A percentile compares a stretch with the other conserved stretches of the same genome.
These are phyloP conservation scores for Ophioninae sp. DNA, from an alignment of 2,888 invertebrate genomes.

Conservation along the genomic window DNA sequence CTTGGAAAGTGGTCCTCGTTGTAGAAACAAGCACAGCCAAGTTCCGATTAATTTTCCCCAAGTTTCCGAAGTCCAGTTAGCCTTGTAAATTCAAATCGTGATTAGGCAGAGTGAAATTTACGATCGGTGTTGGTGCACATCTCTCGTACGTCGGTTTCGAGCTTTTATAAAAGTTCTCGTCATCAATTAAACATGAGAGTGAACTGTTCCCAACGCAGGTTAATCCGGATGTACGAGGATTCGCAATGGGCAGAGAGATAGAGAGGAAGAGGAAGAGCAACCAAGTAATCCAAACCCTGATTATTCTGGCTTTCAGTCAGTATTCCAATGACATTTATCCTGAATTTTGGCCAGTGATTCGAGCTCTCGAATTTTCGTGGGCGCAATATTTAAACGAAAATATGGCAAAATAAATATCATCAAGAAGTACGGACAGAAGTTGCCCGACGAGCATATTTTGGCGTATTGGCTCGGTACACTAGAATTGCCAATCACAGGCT, in stretches of 20 bases:
- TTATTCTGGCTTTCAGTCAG: neutral
- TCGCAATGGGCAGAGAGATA: neutral
- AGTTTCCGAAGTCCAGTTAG: slow-evolving; percentile 15
- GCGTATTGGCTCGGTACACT: neutral
- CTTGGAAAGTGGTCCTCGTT: neutral
- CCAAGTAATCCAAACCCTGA: neutral
- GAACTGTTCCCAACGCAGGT: slow-evolving; percentile 16
- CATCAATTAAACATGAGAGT: slow-evolving; percentile 53
- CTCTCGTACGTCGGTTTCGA: slow-evolving; percentile 28
- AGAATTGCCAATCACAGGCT: neutral
- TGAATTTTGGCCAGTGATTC: neutral
- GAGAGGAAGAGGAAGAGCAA: neutral
- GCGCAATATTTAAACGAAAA: neutral
- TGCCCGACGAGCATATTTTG: neutral
- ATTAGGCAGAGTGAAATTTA: slow-evolving; percentile 46
- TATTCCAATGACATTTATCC: neutral
- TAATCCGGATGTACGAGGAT: slow-evolving; percentile 38
- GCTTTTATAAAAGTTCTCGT: slow-evolving; percentile 54
- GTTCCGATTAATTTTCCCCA: slow-evolving; percentile 21
- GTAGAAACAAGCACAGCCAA: neutral
- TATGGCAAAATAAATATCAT: neutral
- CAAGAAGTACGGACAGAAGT: neutral
- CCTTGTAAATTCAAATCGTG: slow-evolving; percentile 52
- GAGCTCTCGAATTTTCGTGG: neutral
- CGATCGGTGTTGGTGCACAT: slow-evolving; percentile 22